Evolutionary conservation across 2,888 invertebrate species (phyloP).

Genomic region (Oscheius onirici): DNA sequence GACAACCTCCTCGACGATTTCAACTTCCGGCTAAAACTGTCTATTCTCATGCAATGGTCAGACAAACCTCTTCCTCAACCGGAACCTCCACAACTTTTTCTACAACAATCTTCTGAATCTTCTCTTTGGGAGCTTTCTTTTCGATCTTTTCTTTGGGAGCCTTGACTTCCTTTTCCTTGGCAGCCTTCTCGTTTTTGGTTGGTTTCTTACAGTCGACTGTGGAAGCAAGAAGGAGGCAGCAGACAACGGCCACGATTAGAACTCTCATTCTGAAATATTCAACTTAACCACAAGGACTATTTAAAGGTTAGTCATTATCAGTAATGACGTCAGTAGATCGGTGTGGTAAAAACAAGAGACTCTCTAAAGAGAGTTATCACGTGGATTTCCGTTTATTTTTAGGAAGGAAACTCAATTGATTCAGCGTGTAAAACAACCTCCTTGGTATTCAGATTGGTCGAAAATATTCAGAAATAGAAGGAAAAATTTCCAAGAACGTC

Average conservation of each 20-base stretch:
- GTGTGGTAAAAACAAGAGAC: background rate
- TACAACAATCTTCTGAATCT: conserved; percentile 13
- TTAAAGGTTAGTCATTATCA: background rate
- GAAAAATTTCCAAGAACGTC: too few relatives aligned
- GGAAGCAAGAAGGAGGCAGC: conserved; percentile 48
- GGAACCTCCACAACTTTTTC: conserved; percentile 9
- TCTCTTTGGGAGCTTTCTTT: too few relatives aligned
- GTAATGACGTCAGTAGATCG: background rate
- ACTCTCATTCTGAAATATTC: conserved; percentile 40
- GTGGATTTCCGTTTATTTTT: background rate
- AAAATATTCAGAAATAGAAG: too few relatives aligned
- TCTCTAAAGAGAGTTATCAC: background rate
- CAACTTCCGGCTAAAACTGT: background rate
- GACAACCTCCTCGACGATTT: background rate
- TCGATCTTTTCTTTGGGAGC: conserved; percentile 35
- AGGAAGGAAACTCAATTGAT: too few relatives aligned
- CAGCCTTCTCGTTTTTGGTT: conserved; percentile 38
- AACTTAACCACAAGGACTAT: background rate
- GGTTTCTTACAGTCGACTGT: conserved; percentile 52
- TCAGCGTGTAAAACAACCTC: too few relatives aligned
- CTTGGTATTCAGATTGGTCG: too few relatives aligned
- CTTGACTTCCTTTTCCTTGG: conserved; percentile 34
- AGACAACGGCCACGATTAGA: conserved; percentile 41
- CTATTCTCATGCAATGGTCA: background rate
- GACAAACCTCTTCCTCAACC: background rate